phyloP scores from a whole-genome alignment of 2,113 vertebrate genomes.

The Forbesichthys agassizii region DNA sequence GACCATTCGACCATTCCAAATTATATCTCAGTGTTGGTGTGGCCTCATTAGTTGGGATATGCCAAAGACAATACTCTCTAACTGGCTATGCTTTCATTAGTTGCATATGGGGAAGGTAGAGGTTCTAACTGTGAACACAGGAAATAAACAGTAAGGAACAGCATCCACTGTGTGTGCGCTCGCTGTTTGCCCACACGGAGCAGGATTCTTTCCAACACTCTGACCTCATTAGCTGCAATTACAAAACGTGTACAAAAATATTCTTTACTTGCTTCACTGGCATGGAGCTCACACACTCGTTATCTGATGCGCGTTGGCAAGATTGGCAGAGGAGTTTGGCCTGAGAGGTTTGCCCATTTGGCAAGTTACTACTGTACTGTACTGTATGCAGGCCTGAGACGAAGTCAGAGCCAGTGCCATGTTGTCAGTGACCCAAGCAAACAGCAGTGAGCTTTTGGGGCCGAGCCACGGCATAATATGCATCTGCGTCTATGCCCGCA shows the following conservation, averaged over 20 bases:
- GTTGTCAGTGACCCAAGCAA: slow-evolving; percentile 7
- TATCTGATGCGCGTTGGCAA: slow-evolving; percentile 6
- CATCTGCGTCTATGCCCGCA: neutral
- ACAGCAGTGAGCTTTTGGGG: neutral
- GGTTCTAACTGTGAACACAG: too few species aligned
- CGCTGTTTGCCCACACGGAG: too few species aligned
- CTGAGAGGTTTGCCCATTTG: slow-evolving; percentile 2
- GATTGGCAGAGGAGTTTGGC: neutral
- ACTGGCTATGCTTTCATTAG: too few species aligned
- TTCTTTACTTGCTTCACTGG: neutral
- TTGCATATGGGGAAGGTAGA: too few species aligned
- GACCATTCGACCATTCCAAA: too few species aligned
- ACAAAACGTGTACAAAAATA: slow-evolving; percentile 4
- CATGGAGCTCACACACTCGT: slow-evolving; percentile 1
- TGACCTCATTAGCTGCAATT: slow-evolving; percentile 10
- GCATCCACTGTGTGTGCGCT: too few species aligned
- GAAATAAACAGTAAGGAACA: too few species aligned
- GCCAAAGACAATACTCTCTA: too few species aligned
- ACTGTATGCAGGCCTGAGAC: neutral
- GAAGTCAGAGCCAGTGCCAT: slow-evolving; percentile 3
- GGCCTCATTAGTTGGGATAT: too few species aligned
- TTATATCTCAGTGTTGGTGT: too few species aligned
- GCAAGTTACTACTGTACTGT: neutral
- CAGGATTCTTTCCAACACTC: slow-evolving; percentile 1
- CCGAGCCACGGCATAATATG: slow-evolving; percentile 1